Base-by-base conservation (phyloP, 2,888 invertebrate genomes). In the Notodonta dromedarius region DNA sequence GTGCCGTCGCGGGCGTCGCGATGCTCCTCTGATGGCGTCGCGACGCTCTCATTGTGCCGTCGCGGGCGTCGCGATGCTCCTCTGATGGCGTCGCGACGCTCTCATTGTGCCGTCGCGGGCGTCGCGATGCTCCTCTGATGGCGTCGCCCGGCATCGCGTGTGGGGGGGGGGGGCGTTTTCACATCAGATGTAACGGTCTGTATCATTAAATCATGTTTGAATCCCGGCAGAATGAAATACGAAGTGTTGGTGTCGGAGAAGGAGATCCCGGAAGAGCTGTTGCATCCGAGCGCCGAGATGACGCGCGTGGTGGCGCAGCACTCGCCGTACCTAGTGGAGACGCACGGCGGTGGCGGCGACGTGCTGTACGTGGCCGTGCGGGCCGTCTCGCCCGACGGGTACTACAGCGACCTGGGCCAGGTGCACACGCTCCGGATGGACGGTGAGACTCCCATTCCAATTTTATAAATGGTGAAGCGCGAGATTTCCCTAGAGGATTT, bases 341-440 rank as follows among this genome's bases (percentile, higher is more conserved):
- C 93, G 57, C 90, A 93, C 0, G 90, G 93, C 4, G 72, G 65
- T 5, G 0, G 40, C 58, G 72, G 65, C 12, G 0, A 40, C 59
- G 2, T 95, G 9, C 84, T 95, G 70, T 96, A 95, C 76, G 96
- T 96, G 65, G 95, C 95, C 35, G 95, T 97, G 0, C 90, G 95
- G 46, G 84, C 95, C 0, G 91, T 94, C 59, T 95, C 96, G 0
- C 83, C 90, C 0, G 94, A 94, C 2, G 96, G 96, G 0, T 95
- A 95, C 78, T 93, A 83, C 66, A 96, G 96, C 64, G 83, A 94
- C 24, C 79, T 95, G 40, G 96, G 96, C 48, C 96, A 96, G 82
- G 90, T 94, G 8, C 89, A 94, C 52, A 87, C 89, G 0, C 71
- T 93, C 46, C 71, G 69, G 12, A 88, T 92, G 85, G 79, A 85